A percentile compares a stretch with the other conserved stretches of the same genome.
phyloP scores from a whole-genome alignment of 2,888 invertebrate genomes.

The Mesorhabditis spiculigera region DNA sequence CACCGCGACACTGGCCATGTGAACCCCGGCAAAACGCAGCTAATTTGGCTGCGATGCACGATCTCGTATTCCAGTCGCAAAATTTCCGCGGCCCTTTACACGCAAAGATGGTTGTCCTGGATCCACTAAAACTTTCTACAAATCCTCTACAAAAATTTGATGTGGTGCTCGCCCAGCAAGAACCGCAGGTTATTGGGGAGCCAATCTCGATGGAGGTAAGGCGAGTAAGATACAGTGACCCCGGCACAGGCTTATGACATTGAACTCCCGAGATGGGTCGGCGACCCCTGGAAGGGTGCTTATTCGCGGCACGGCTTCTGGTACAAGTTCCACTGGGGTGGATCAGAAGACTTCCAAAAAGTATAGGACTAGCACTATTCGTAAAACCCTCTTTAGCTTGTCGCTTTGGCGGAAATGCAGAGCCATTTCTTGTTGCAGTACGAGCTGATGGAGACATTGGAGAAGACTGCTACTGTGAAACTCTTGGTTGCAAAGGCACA shows the following conservation, averaged over 20 bases:
- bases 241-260: too few relatives aligned
- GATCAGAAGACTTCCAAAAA: conserved; percentile 20
- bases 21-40: too few relatives aligned
- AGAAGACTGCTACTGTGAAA: conserved; percentile 16
- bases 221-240: not conserved
- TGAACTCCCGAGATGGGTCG: conserved; percentile 16
- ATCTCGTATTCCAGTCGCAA: too few relatives aligned
- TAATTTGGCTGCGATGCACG: too few relatives aligned
- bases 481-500: not conserved
- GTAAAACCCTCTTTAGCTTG: conserved; percentile 11
- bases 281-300: conserved; percentile 27
- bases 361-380: conserved; percentile 8
- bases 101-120: not conserved
- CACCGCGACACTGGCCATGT: too few relatives aligned
- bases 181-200: conserved; percentile 16
- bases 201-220: conserved; percentile 22
- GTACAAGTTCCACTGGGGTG: conserved; percentile 21
- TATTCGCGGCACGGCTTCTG: conserved; percentile 30
- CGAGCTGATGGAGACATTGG: conserved; percentile 10
- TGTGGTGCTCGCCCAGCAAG: conserved; percentile 17
- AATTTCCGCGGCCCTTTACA: too few relatives aligned
- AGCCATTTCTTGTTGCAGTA: conserved; percentile 15
- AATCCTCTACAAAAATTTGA: conserved; percentile 10
- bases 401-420: conserved; percentile 14
- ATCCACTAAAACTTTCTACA: not conserved